These are phyloP conservation scores for Drosophila flavopinicola DNA, from an alignment of 2,888 invertebrate species.

Conservation along the genomic window DNA sequence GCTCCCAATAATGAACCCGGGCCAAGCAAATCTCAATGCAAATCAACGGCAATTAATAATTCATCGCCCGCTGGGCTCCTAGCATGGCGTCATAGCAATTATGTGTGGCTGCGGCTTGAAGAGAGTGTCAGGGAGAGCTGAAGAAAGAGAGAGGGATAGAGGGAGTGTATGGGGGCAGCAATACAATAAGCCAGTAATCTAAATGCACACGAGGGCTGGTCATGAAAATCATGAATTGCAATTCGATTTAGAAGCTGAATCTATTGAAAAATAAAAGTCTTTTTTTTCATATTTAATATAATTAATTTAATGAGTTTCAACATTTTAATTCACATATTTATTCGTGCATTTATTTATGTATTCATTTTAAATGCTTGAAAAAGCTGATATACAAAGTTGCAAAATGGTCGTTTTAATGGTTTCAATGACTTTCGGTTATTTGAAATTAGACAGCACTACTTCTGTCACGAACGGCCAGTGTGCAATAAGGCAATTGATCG, in stretches of 20 bases:
- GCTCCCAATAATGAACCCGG: slow-evolving; percentile 60
- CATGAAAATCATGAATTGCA: not conserved
- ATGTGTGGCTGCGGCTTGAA: slow-evolving; percentile 20
- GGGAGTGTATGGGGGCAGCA: slow-evolving; percentile 1
- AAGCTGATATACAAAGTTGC: not conserved
- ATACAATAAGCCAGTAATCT: slow-evolving; percentile 28
- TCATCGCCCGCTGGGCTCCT: slow-evolving; percentile 72
- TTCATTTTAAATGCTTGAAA: no score
- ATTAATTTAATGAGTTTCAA: no score
- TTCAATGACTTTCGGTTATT: not conserved
- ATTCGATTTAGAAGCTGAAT: no score
- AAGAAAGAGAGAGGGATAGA: not conserved
- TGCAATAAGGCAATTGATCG: not conserved
- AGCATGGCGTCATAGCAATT: slow-evolving; percentile 67
- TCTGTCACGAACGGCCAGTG: not conserved
- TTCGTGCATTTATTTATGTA: no score
- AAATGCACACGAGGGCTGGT: slow-evolving; percentile 30
- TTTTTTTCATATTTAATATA: no score
- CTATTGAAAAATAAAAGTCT: no score
- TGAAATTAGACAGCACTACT: no score
- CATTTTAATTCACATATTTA: no score
- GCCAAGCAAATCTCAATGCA: slow-evolving; percentile 71
- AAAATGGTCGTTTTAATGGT: no score
- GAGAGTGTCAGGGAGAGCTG: not conserved
- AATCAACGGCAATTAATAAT: slow-evolving; percentile 79